Evolutionary conservation across 2,113 vertebrate species (phyloP).

Genomic region (Paramisgurnus dabryanus): DNA sequence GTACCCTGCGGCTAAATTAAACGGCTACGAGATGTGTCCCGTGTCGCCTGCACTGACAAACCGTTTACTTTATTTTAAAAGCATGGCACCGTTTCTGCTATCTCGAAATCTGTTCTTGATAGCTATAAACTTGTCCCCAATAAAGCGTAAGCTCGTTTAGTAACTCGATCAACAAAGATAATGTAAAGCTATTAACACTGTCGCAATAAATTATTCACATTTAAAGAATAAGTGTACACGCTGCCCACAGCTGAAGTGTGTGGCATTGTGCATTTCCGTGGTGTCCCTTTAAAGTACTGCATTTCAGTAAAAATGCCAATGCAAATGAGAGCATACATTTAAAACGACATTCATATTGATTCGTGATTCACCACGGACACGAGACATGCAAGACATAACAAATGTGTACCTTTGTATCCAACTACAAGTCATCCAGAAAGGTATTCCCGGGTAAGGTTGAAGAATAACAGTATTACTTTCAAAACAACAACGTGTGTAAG

Average conservation of each 20-base stretch:
- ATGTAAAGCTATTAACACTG: neutral
- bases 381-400: neutral
- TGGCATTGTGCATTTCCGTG: neutral
- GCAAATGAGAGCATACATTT: neutral
- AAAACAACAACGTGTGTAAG: conserved; percentile 33
- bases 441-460: conserved; percentile 64
- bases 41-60: conserved; percentile 12
- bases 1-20: conserved; percentile 62
- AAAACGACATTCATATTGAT: neutral
- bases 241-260: neutral
- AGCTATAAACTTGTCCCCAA: conserved; percentile 30
- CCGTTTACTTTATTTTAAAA: neutral
- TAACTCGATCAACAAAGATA: conserved; percentile 18
- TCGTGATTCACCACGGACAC: neutral
- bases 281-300: neutral
- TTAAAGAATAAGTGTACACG: neutral
- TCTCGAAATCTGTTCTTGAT: neutral
- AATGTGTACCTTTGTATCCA: conserved; percentile 67
- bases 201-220: conserved; percentile 29
- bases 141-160: neutral
- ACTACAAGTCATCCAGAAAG: conserved; percentile 62
- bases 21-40: conserved; percentile 46
- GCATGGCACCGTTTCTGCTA: neutral
- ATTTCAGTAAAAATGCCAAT: neutral
- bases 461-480: conserved; percentile 56